A percentile compares a stretch with the other conserved stretches of the same genome.
Evolutionary conservation across 2,113 vertebrate genomes (phyloP).

Genomic region (Osmerus mordax): DNA sequence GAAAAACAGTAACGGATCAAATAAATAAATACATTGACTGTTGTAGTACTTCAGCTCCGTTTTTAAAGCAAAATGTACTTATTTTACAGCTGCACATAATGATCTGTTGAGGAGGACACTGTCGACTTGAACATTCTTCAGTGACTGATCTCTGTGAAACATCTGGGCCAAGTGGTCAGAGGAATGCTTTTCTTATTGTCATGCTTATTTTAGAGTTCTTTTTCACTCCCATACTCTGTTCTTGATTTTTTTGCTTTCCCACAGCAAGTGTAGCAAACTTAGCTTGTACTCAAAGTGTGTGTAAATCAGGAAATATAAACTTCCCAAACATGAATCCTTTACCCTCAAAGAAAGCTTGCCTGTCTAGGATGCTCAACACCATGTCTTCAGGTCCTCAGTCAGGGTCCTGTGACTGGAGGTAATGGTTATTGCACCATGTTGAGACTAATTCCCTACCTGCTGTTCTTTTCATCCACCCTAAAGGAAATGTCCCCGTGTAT

Average conservation of each 20-base stretch:
- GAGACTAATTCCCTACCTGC: no score
- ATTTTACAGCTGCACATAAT: not conserved
- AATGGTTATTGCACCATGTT: no score
- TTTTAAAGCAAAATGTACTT: not conserved
- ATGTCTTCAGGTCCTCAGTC: no score
- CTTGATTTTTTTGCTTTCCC: not conserved
- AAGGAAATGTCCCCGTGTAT: no score
- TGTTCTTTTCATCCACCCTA: no score
- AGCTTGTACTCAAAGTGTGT: not conserved
- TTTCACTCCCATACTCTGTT: not conserved
- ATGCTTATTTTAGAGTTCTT: conserved; percentile 3
- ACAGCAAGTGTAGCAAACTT: conserved; percentile 9
- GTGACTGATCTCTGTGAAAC: conserved; percentile 30
- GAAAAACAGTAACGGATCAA: no score
- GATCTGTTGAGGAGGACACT: not conserved
- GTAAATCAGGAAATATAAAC: not conserved
- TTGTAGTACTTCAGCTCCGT: no score
- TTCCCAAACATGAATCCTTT: no score
- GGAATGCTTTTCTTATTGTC: not conserved
- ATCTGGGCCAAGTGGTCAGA: not conserved
- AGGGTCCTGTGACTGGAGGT: no score
- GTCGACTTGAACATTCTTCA: conserved; percentile 42
- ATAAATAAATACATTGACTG: no score
- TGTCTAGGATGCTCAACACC: no score
- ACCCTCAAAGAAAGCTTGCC: no score